Evolutionary conservation across 2,797 vertebrate genomes (phyloP).

Genomic region (Microchirus variegatus): DNA sequence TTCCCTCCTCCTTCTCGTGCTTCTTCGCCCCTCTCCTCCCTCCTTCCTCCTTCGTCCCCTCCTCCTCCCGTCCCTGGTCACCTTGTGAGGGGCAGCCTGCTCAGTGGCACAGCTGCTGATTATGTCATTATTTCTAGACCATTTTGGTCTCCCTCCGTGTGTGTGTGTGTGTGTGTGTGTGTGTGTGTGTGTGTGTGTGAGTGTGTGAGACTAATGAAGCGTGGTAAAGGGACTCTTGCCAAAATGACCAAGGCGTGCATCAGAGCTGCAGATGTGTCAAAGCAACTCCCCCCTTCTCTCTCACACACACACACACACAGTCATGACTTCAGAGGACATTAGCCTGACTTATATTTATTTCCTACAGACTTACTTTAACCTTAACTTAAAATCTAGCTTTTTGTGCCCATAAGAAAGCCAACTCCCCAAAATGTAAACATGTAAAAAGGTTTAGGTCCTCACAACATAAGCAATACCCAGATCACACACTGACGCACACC

Average conservation of each 20-base stretch:
- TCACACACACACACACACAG: conserved; percentile 19
- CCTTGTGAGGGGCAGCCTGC: conserved; percentile 95
- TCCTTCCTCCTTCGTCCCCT: conserved; percentile 48
- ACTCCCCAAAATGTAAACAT: background rate
- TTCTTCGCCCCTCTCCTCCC: conserved; percentile 33
- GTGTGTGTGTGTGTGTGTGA: conserved; percentile 22
- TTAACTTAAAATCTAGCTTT: background rate
- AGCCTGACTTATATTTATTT: background rate
- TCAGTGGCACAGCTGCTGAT: conserved; percentile 99
- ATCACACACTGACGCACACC: conserved; percentile 45
- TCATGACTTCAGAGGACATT: conserved; percentile 15
- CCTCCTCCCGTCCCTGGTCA: conserved; percentile 90
- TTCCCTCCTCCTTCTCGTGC: conserved; percentile 49
- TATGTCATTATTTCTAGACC: conserved; percentile 97
- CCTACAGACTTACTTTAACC: background rate
- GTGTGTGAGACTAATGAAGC: conserved; percentile 75
- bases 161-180: conserved; percentile 37
- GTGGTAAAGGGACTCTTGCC: conserved; percentile 82
- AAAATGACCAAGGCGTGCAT: conserved; percentile 90
- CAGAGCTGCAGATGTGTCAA: conserved; percentile 94
- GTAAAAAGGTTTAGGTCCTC: background rate
- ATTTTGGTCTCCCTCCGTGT: conserved; percentile 66
- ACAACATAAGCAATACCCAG: background rate
- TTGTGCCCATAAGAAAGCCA: background rate
- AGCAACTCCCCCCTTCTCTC: conserved; percentile 51